Base-by-base conservation (phyloP, 2,113 vertebrate genomes). In the Noctilio leporinus region DNA sequence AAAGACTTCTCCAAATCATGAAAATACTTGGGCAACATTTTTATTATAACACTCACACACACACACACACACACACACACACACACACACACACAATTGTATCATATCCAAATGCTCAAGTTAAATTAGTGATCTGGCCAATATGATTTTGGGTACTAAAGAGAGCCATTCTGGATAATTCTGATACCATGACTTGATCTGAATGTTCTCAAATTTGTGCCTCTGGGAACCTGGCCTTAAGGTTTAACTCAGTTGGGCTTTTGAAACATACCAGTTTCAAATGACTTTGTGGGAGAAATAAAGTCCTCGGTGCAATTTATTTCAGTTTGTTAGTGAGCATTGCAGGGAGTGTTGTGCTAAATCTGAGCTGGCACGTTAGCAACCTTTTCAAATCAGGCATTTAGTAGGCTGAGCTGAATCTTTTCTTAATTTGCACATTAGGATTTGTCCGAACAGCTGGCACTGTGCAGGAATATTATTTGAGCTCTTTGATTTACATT, bases 371-470 rank as follows among this genome's bases (percentile, higher is more conserved):
- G 84, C 43, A 81, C 26, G 20, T 89, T 82, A 88, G 80, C 94
- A 95, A 94, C 55, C 93, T 96, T 95, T 95, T 95, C 77, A 89
- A 96, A 96, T 89, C 65, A 94, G 89, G 67, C 86, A 89, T 75
- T 95, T 62, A 64, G 83, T 65, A 89, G 69, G 57, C 55, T 95
- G 45, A 51, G 88, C 57, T 67, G 88, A 95, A 84, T 89, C 80
- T 69, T 78, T 94, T 93, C 91, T 90, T 89, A 86, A 83, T 96
- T 93, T 93, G 82, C 69, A 93, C 43, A 28, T 14, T 43, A 85
- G 59, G 35, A 28, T 96, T 94, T 95, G 45, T 67, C 72, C 62
- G 30, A 88, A 78, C 84, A 90, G 59, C 73, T 95, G 86, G 51
- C 47, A 67, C 40, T 59, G 33, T 33, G 43, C 59, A 49, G 59